Percentiles rank a stretch among this genome's conserved stretches.
phyloP scores from a whole-genome alignment of 2,797 vertebrate genomes.

The Liasis olivaceus region DNA sequence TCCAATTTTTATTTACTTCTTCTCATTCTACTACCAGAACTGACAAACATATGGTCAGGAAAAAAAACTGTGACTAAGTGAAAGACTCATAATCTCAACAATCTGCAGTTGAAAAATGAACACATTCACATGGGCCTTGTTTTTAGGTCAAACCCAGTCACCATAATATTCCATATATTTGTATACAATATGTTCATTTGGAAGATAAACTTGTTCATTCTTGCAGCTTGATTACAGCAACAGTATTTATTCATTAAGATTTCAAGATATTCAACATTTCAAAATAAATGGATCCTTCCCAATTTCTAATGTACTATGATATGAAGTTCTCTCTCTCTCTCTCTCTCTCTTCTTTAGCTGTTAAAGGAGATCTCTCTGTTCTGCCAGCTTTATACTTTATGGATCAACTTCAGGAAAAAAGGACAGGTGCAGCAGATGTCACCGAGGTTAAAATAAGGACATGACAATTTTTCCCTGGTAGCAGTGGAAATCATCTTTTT shows the following conservation, averaged over 20 bases:
- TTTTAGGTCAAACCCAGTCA: neutral
- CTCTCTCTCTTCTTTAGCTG: neutral
- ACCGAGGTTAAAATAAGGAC: neutral
- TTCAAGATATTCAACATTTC: neutral
- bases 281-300: neutral
- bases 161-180: constrained; percentile 18
- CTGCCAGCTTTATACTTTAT: neutral
- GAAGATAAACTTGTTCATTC: constrained; percentile 11
- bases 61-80: constrained; percentile 60
- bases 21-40: constrained; percentile 41
- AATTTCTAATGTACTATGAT: neutral
- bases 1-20: constrained; percentile 21
- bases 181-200: constrained; percentile 25
- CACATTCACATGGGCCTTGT: constrained; percentile 47
- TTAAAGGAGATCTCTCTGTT: neutral
- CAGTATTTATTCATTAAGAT: neutral
- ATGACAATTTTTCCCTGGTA: neutral
- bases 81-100: constrained; percentile 63
- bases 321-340: neutral
- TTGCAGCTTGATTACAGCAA: neutral
- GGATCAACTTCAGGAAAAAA: neutral
- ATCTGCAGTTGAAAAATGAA: constrained; percentile 59
- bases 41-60: constrained; percentile 61
- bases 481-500: neutral
- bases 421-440: neutral